Evolutionary conservation across 92 coral and sea anemone species (phyloP).

Genomic region (Epizoanthus illoricatus): DNA sequence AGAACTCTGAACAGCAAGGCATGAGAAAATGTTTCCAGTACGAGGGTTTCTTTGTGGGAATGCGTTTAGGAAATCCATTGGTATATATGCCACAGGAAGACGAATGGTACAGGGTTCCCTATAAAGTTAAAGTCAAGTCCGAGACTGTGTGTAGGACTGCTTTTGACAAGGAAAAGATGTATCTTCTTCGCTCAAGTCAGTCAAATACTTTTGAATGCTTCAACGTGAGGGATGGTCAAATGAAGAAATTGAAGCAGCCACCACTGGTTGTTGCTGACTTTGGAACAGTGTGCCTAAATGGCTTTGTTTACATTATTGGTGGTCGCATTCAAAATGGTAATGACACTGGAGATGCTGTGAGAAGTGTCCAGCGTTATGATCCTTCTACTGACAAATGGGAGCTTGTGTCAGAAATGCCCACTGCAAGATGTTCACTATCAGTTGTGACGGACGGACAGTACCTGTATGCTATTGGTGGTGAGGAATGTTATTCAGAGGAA

Average conservation of each 20-base stretch:
- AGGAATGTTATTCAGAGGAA: background rate
- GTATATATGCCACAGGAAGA: constrained; percentile 1
- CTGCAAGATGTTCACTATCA: background rate
- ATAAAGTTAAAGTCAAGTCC: background rate
- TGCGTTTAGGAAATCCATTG: background rate
- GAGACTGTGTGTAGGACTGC: no score
- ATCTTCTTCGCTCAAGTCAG: background rate
- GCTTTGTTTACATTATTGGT: background rate
- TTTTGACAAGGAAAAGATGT: background rate
- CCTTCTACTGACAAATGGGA: background rate
- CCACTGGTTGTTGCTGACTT: background rate
- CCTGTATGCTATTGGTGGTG: constrained; percentile 6
- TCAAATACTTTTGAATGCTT: constrained; percentile 10
- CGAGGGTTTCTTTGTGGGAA: constrained; percentile 1
- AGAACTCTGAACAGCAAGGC: background rate
- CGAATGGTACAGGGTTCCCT: constrained; percentile 7
- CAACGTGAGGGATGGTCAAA: background rate
- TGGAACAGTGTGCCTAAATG: background rate
- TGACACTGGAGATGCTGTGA: background rate
- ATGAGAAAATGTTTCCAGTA: background rate
- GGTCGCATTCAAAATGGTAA: background rate
- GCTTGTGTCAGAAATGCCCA: background rate
- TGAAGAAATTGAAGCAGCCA: background rate
- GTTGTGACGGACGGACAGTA: constrained; percentile 4
- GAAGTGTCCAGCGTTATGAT: background rate